Base-by-base conservation (phyloP, 2,797 vertebrate genomes). In the Myotis findleyi region DNA sequence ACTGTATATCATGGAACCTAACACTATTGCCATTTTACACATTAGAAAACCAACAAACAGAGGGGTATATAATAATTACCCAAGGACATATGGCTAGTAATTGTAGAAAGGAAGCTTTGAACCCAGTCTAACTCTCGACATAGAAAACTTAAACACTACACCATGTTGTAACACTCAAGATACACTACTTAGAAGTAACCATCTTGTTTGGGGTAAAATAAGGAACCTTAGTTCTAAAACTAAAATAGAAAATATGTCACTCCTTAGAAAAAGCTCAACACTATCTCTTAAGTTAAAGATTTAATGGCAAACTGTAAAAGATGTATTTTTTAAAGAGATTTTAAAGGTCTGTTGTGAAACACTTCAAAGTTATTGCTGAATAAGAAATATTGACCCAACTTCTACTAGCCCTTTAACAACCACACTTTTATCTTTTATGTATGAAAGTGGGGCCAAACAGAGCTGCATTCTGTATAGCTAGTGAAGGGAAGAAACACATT, bases 301-400 rank as follows among this genome's bases (percentile, higher is more conserved):
- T 79, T 95, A 95, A 82, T 75, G 64, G 59, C 20, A n/a, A 75
- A 12, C 33, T 90, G 44, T 75, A 79, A 93, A 90, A 79, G 7
- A 49, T 53, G 25, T 3, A 36, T 68, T 93, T 88, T 94, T 90
- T 18, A 66, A 93, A 79, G 16, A 92, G 38, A 91, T 91, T 83
- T 75, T 93, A 88, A 86, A 86, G 51, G 71, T 91, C 21, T 91
- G 44, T 89, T 87, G 23, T 89, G 71, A 87, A 96, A 79, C 38
- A 84, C 57, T 91, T 96, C 53, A 80, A 94, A 91, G 47, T 84
- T 77, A 87, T 49, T 82, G 30, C 59, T 87, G 80, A 97, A 87
- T 91, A 86, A 93, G 53, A 95, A 87, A 71, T 87, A 90, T 55
- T 73, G 71, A 93, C 71, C 53, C 21, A 75, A 53, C 62, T n/a